Conservation (phyloP, 2,888 invertebrate species). For the Oscheius onirici region DNA sequence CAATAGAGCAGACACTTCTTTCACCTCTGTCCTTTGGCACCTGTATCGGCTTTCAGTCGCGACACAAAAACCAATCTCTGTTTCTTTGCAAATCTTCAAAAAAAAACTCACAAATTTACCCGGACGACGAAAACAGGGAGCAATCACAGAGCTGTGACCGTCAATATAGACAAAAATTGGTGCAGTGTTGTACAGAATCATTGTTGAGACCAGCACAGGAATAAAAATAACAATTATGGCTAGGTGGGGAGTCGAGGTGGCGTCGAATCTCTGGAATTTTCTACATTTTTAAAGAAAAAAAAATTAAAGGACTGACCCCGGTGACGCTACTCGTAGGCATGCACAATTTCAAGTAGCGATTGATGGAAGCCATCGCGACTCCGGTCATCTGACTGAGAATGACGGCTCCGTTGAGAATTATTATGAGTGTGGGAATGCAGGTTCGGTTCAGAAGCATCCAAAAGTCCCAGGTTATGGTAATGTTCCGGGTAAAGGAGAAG, state of each 20-base stretch:
- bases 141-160: conserved; percentile 33
- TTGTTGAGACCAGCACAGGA: conserved; percentile 23
- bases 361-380: conserved; percentile 25
- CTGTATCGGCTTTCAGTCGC: too few species aligned
- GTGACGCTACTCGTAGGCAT: conserved; percentile 24
- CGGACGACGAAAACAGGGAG: conserved; percentile 32
- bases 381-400: conserved; percentile 34
- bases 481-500: conserved; percentile 30
- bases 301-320: conserved; percentile 29
- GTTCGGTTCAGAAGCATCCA: conserved; percentile 34
- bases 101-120: conserved; percentile 27
- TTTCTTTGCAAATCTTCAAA: neutral
- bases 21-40: too few species aligned
- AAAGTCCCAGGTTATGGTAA: conserved; percentile 31
- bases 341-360: conserved; percentile 31
- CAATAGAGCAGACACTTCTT: too few species aligned
- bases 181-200: conserved; percentile 21
- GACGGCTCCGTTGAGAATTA: conserved; percentile 32
- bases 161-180: conserved; percentile 34
- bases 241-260: conserved; percentile 16
- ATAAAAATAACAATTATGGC: conserved; percentile 23
- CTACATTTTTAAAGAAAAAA: too few species aligned
- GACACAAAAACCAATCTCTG: neutral
- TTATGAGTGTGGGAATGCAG: conserved; percentile 25
- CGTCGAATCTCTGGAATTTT: conserved; percentile 30